These are phyloP conservation scores for Takifugu ocellatus DNA, from an alignment of 2,797 vertebrate genomes.

Conservation along the genomic window DNA sequence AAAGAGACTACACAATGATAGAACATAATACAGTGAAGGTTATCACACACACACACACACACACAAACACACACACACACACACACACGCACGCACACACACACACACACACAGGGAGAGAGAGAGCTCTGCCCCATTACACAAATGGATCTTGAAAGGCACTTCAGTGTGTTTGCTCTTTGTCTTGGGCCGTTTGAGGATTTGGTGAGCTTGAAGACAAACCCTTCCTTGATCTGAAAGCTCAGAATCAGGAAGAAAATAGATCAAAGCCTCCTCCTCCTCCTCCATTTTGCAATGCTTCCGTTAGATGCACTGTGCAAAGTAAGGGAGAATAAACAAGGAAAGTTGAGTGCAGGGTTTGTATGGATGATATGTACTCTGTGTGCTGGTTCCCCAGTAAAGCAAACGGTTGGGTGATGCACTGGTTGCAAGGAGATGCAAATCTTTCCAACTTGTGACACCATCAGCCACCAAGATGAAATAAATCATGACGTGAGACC, in stretches of 20 bases:
- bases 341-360: constrained; percentile 43
- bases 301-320: constrained; percentile 39
- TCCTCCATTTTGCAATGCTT: constrained; percentile 44
- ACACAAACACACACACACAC: background rate
- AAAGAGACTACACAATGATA: constrained; percentile 13
- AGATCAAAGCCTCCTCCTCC: constrained; percentile 67
- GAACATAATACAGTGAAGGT: too few species aligned
- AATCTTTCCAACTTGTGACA: constrained; percentile 16
- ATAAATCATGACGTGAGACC: constrained; percentile 28
- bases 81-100: constrained; percentile 1
- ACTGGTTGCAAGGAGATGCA: constrained; percentile 31
- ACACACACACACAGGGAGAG: constrained; percentile 13
- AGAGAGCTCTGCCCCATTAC: constrained; percentile 48
- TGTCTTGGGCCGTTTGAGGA: constrained; percentile 58
- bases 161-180: constrained; percentile 64
- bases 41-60: background rate
- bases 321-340: constrained; percentile 49
- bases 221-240: constrained; percentile 72
- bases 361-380: constrained; percentile 30
- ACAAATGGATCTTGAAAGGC: constrained; percentile 65
- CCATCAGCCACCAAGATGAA: constrained; percentile 27
- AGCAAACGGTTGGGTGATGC: constrained; percentile 39
- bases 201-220: constrained; percentile 68
- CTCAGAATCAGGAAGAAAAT: constrained; percentile 58
- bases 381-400: too few species aligned